Conservation (phyloP, 2,797 vertebrate species). For the Erethizon dorsatum region DNA sequence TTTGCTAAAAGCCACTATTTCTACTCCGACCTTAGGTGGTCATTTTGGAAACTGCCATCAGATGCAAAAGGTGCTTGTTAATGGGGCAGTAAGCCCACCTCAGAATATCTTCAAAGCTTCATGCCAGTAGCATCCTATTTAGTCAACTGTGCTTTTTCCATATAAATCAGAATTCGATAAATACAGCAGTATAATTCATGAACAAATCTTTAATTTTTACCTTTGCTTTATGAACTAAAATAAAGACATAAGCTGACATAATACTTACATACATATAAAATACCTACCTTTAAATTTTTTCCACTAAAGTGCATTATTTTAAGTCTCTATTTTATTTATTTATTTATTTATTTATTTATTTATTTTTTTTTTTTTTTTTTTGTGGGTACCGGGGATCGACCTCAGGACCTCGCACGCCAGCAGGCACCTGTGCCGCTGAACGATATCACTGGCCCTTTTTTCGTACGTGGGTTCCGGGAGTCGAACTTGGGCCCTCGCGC, state of each 20-base stretch:
- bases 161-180: constrained; percentile 49
- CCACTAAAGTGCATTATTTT: constrained; percentile 60
- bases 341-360: too few relatives aligned
- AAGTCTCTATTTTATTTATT: neutral
- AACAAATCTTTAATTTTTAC: constrained; percentile 59
- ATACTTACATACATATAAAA: constrained; percentile 72
- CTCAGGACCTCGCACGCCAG: too few relatives aligned
- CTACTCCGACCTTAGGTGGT: neutral
- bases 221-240: constrained; percentile 65
- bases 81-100: neutral
- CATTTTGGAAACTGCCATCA: constrained; percentile 7
- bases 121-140: neutral
- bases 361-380: too few relatives aligned
- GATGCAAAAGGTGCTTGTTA: neutral
- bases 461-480: too few relatives aligned
- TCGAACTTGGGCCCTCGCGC: too few relatives aligned
- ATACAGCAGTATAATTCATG: constrained; percentile 28
- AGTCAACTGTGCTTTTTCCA: neutral
- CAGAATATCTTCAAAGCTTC: neutral
- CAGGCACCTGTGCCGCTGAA: too few relatives aligned
- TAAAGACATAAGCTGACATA: constrained; percentile 38
- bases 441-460: too few relatives aligned
- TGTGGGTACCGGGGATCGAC: too few relatives aligned
- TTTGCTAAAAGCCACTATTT: constrained; percentile 26
- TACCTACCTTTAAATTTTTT: constrained; percentile 58